phyloP scores from a whole-genome alignment of 2,113 vertebrate genomes.

The Cephalopholis sonnerati region DNA sequence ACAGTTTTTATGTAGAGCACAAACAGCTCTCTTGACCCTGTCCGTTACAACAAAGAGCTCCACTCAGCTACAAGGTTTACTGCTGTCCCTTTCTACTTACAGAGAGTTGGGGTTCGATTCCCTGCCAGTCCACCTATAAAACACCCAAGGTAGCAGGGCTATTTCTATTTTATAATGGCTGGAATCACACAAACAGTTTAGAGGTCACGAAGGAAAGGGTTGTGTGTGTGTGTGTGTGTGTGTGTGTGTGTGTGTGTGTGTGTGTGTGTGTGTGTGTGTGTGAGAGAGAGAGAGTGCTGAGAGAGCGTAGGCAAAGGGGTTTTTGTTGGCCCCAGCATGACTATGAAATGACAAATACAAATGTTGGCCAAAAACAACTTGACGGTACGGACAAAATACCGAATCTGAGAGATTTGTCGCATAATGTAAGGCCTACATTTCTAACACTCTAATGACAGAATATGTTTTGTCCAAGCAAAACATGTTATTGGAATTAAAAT shows the following conservation, averaged over 20 bases:
- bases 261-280: slow-evolving; percentile 10
- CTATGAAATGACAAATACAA: slow-evolving; percentile 40
- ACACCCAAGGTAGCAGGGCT: slow-evolving; percentile 44
- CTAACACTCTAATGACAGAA: background rate
- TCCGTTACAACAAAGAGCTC: slow-evolving; percentile 41
- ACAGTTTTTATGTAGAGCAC: slow-evolving; percentile 30
- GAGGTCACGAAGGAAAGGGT: slow-evolving; percentile 42
- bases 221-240: background rate
- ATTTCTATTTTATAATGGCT: slow-evolving; percentile 58
- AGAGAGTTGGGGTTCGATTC: slow-evolving; percentile 51
- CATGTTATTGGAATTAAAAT: background rate
- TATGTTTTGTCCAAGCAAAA: background rate
- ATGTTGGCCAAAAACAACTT: background rate
- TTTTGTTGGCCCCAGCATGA: slow-evolving; percentile 15
- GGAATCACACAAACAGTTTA: slow-evolving; percentile 52
- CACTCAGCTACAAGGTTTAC: slow-evolving; percentile 68
- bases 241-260: slow-evolving; percentile 8
- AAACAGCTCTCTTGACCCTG: slow-evolving; percentile 67
- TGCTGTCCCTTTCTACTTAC: slow-evolving; percentile 10
- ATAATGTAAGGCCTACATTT: background rate
- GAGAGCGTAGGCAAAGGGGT: background rate
- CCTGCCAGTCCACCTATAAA: slow-evolving; percentile 33
- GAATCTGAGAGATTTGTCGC: background rate
- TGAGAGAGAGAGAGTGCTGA: background rate
- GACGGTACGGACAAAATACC: background rate